phyloP scores from a whole-genome alignment of 2,888 invertebrate species.

The Charanyca ferruginea region DNA sequence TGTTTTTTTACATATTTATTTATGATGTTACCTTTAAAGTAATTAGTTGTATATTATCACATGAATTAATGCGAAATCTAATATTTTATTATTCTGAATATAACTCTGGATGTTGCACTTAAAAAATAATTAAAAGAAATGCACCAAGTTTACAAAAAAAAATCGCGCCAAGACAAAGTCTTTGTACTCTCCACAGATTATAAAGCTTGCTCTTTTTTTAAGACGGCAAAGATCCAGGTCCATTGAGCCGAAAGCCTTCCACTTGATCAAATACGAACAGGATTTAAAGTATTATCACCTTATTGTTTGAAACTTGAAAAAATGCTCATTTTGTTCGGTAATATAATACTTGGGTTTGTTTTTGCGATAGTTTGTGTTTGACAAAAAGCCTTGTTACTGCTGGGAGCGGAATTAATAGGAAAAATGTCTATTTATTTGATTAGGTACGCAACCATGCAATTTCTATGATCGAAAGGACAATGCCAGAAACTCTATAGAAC shows the following conservation, averaged over 20 bases:
- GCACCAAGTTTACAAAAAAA: conserved; percentile 15
- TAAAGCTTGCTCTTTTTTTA: conserved; percentile 57
- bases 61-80: too few relatives aligned
- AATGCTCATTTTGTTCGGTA: conserved; percentile 57
- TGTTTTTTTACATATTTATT: too few relatives aligned
- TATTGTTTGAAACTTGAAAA: conserved; percentile 63
- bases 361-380: conserved; percentile 22
- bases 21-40: too few relatives aligned
- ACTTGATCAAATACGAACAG: conserved; percentile 75
- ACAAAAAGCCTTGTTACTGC: not conserved
- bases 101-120: too few relatives aligned
- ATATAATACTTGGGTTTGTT: conserved; percentile 53
- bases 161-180: conserved; percentile 51
- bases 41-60: too few relatives aligned
- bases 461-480: too few relatives aligned
- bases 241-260: conserved; percentile 76
- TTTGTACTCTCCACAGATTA: conserved; percentile 63
- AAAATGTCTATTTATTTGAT: not conserved
- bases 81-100: too few relatives aligned
- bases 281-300: conserved; percentile 72
- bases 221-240: conserved; percentile 61
- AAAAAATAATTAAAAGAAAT: not conserved
- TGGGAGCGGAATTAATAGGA: not conserved
- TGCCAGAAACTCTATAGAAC: too few relatives aligned
- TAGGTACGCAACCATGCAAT: too few relatives aligned